Percentiles rank a stretch among this genome's conserved stretches.
Conservation (phyloP, 2,797 vertebrate genomes). For the Arnoldichthys spilopterus region DNA sequence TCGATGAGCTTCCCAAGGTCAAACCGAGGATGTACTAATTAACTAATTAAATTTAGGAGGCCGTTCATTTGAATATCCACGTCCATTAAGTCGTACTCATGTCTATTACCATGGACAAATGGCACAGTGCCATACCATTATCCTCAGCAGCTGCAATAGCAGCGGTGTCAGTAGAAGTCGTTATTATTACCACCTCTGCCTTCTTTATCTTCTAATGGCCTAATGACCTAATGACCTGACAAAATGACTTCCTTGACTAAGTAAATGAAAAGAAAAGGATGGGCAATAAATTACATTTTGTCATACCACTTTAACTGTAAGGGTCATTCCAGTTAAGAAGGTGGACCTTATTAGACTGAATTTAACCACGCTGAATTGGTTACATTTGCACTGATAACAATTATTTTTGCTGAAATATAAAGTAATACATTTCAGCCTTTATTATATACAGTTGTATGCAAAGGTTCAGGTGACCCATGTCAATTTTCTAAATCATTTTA, state of each 20-base stretch:
- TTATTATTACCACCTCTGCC: not conserved
- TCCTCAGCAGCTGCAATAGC: not conserved
- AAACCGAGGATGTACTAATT: conserved; percentile 19
- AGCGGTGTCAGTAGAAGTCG: not conserved
- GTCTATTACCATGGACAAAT: conserved; percentile 1
- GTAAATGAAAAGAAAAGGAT: not conserved
- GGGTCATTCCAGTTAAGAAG: too few species aligned
- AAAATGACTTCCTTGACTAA: not conserved
- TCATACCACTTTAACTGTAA: not conserved
- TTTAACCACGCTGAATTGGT: too few species aligned
- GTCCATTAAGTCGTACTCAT: not conserved
- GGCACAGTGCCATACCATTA: not conserved
- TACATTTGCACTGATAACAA: too few species aligned
- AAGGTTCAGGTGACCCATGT: too few species aligned
- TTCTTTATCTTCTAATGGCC: not conserved
- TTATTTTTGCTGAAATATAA: too few species aligned
- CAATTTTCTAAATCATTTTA: too few species aligned
- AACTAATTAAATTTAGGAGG: not conserved
- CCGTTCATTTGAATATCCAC: conserved; percentile 3
- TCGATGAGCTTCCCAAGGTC: conserved; percentile 28
- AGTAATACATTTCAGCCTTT: too few species aligned
- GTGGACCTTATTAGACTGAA: too few species aligned
- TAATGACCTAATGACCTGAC: not conserved
- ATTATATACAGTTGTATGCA: too few species aligned
- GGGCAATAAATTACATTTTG: not conserved